These are phyloP conservation scores for Platichthys flesus DNA, from an alignment of 2,113 vertebrate species.

Conservation along the genomic window DNA sequence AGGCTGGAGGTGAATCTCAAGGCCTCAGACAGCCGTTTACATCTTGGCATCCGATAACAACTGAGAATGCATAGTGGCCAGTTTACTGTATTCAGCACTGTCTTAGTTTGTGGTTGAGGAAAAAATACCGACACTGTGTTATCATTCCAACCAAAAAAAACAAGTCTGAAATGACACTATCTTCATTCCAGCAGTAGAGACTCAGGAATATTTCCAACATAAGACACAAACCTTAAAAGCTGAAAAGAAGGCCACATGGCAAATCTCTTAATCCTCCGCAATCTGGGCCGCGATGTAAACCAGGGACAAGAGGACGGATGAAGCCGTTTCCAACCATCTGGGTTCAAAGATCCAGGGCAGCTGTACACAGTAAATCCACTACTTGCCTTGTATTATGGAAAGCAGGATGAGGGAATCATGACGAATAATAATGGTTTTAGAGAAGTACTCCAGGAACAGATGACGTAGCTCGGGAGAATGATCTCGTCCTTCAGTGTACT, in stretches of 20 bases:
- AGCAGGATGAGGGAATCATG: conserved; percentile 16
- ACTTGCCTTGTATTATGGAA: conserved; percentile 27
- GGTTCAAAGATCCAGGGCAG: conserved; percentile 57
- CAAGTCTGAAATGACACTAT: neutral
- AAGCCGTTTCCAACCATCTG: conserved; percentile 52
- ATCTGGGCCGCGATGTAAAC: conserved; percentile 54
- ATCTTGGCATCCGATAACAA: conserved; percentile 51
- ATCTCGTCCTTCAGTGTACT: neutral
- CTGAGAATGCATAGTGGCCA: conserved; percentile 30
- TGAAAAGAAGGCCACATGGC: conserved; percentile 52
- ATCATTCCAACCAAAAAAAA: conserved; percentile 13
- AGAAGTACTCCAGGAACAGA: neutral
- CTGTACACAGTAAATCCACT: conserved; percentile 35
- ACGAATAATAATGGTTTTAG: neutral
- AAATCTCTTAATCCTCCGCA: conserved; percentile 69
- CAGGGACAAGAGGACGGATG: conserved; percentile 40
- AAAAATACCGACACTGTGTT: conserved; percentile 9
- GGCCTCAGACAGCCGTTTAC: conserved; percentile 66
- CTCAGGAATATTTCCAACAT: conserved; percentile 25
- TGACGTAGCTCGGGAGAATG: neutral
- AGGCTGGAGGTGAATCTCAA: conserved; percentile 74
- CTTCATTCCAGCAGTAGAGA: conserved; percentile 18
- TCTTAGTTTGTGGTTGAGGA: neutral
- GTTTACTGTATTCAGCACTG: neutral
- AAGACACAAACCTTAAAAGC: conserved; percentile 41